Base-by-base conservation (phyloP, 2,888 invertebrate species). In the Erebia epiphron region DNA sequence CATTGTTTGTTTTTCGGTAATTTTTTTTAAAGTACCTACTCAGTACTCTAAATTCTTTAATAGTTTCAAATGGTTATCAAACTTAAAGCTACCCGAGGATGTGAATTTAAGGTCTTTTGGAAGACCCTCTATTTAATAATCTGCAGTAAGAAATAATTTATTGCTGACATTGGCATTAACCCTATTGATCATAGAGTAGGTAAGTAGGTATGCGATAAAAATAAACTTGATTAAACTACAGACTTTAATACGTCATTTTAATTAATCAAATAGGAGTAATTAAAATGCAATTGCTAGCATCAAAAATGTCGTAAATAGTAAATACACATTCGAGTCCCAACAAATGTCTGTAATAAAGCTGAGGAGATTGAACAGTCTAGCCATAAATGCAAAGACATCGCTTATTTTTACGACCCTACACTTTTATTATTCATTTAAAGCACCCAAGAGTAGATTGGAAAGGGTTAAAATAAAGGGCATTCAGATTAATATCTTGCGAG, bases 341-440 rank as follows among this genome's bases (percentile, higher is more conserved):
- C 73, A 66, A 71, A 69, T 65, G 26, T 71, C 68, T 69, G 61
- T 70, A 71, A 74, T 72, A 72, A 72, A 70, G 69, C 49, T 70
- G 57, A 68, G 64, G 72, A 70, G 72, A 74, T 71, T 72, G 73
- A 70, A 70, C 54, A 65, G 69, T 69, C 68, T 64, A 71, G 35
- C 43, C 67, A 70, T 74, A 72, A 74, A 74, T 58, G 58, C 67
- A 70, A 72, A 68, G 65, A 65, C 68, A 70, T 73, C 70, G 65
- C 56, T 73, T 65, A 68, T 57, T 74, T 72, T 74, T 72, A 72
- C 69, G 52, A 61, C 72, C 43, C 61, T 60, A 61, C 62, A 72
- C 68, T 74, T 72, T 66, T 74, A 72, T 70, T 70, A 68, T 71
- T 74, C 71, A 57, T 69, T 67, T 69, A 57, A 71, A 67, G 64